Evolutionary conservation across 1,140 invertebrate genomes (phyloP), one percentile per base, ranked within the genome.

Genomic region (Drosophila lacteicornis): DNA sequence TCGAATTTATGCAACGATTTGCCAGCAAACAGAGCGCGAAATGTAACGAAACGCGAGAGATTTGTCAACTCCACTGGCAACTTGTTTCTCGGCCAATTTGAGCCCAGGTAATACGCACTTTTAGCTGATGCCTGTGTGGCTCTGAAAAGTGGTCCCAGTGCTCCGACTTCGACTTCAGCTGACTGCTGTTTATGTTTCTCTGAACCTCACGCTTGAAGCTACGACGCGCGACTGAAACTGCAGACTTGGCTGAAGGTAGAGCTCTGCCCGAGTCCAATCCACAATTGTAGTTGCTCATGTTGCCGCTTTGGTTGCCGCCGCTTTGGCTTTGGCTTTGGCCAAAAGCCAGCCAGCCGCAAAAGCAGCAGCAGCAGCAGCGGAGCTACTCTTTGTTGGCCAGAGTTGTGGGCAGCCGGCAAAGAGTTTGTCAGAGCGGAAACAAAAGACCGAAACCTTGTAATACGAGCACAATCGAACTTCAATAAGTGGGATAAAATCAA

Each of bases 161-260:
- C 19, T 51, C 22, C 62, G 62, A 36, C 38, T 49, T 30, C 27
- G 6, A 30, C 6, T 30, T 76, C n/a, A 22, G 51, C 45, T 62
- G 25, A 66, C 46, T 69, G 70, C 33, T 38, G 19, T 55, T 66
- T 45, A 78, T 55, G 63, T 63, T 50, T 82, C 19, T 82, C 17
- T 73, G 22, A 78, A 86, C 84, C 80, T 84, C 63, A 90, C 85
- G 85, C 74, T 88, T 78, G 77, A 61, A 88, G 69, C 85, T 68
- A 79, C 84, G 74, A 84, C 84, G 85, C 81, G 77, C 84, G 82
- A 88, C 83, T 87, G 79, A 81, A 81, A 81, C 61, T 88, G 83
- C 83, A 87, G 84, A 88, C 83, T 69, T 78, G 27, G 74, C 81
- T 68, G 82, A 87, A 88, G 85, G 71, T 71, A 82, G 66, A 76